A percentile compares a stretch with the other conserved stretches of the same genome.
Evolutionary conservation across 2,888 invertebrate species (phyloP).

Genomic region (Adelognathus sp.): DNA sequence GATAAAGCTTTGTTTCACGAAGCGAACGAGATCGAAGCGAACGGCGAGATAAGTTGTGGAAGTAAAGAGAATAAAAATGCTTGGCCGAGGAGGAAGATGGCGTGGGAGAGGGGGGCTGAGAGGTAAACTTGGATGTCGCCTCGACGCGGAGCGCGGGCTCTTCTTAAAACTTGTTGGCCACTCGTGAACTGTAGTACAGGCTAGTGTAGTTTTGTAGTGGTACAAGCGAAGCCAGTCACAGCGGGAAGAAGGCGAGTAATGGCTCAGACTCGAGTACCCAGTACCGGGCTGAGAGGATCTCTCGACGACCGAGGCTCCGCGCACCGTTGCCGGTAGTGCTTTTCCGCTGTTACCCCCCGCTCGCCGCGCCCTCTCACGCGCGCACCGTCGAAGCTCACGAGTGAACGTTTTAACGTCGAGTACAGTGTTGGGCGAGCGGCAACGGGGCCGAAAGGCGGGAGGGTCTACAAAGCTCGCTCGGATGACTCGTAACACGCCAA

Average conservation of each 20-base stretch:
- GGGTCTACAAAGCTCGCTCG: slow-evolving; percentile 42
- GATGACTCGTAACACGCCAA: slow-evolving; percentile 42
- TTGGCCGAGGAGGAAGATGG: neutral
- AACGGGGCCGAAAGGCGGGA: slow-evolving; percentile 16
- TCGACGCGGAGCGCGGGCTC: slow-evolving; percentile 31
- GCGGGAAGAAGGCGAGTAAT: slow-evolving; percentile 49
- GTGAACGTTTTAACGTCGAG: slow-evolving; percentile 58
- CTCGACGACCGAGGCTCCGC: slow-evolving; percentile 55
- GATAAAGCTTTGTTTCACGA: slow-evolving; percentile 1
- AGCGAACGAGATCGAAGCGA: neutral
- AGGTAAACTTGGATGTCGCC: slow-evolving; percentile 44
- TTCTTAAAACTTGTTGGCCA: slow-evolving; percentile 52
- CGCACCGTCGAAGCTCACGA: slow-evolving; percentile 37
- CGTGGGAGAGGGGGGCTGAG: neutral
- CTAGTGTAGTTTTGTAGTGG: slow-evolving; percentile 11
- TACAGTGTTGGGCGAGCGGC: slow-evolving; percentile 20
- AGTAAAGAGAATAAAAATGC: neutral
- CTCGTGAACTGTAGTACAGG: slow-evolving; percentile 31
- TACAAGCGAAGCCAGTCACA: slow-evolving; percentile 3
- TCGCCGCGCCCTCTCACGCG: slow-evolving; percentile 14
- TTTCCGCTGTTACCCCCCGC: slow-evolving; percentile 39
- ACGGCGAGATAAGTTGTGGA: neutral
- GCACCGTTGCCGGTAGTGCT: slow-evolving; percentile 51
- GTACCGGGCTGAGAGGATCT: slow-evolving; percentile 35
- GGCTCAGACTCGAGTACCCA: slow-evolving; percentile 52